Evolutionary conservation across 2,888 invertebrate genomes (phyloP), one percentile per base, ranked within the genome.

Genomic region (Epirrhoe tristata): DNA sequence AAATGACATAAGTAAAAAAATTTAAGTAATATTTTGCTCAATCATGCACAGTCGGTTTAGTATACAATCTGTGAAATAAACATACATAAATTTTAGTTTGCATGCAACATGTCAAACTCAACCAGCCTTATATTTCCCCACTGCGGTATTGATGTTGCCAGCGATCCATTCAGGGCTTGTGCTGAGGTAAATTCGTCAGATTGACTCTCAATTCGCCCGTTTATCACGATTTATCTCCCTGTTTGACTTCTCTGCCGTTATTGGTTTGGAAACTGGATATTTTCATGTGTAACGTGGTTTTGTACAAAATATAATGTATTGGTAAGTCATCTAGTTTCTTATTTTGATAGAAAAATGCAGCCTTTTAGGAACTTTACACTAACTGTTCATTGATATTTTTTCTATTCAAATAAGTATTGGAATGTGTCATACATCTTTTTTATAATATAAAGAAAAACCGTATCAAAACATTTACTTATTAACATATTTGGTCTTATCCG

Each of bases 211-310:
- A 64, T 64, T 50, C 32, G 39, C 43, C 50, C 64, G 50, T 55
- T 64, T 64, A 64, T 59, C 17, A 59, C 39, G 16, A 59, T 64
- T 50, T 59, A 64, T 59, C 64, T 53, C 16, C 17, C 6, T 63
- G 58, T 61, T 60, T 59, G 65, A 57, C 51, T 43, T 10, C 17
- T 51, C 36, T 46, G 58, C 16, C 50, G 55, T 55, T 55, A 52
- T 60, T 52, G 54, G 48, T 43, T 53, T 53, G 50, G 31, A 54
- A 46, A 43, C 46, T 56, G 34, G 24, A 50, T 16, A 50, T 50
- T 36, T 39, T 32, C 48, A 48, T 39, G 34, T 36, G 17, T 51
- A 34, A 58, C 48, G 17, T 24, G 51, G 17, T 39, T 58, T 57
- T 14, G n/a, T n/a, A n/a, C n/a, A n/a, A n/a, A n/a, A n/a, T n/a